phyloP scores from a whole-genome alignment of 1,140 invertebrate genomes.

The Drosophila lacertosa region DNA sequence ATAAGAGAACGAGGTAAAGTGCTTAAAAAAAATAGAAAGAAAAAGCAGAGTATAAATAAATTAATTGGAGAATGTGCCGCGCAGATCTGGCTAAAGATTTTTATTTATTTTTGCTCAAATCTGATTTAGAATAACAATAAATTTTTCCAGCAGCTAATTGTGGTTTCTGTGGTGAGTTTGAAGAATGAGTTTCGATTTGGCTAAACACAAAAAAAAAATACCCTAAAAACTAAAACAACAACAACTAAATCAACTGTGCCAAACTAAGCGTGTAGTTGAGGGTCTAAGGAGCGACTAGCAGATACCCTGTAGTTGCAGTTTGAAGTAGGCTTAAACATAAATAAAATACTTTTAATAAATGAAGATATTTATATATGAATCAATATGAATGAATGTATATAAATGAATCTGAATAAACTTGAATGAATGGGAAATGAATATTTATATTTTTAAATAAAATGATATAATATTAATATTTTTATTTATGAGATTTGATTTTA shows the following conservation, averaged over 20 bases:
- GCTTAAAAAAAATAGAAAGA: conserved; percentile 35
- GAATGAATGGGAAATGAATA: no score
- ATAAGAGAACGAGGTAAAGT: conserved; percentile 58
- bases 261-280: conserved; percentile 47
- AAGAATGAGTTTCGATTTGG: conserved; percentile 28
- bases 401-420: no score
- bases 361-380: no score
- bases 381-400: no score
- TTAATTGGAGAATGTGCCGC: conserved; percentile 64
- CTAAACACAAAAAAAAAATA: conserved; percentile 16
- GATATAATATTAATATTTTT: no score
- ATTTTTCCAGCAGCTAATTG: conserved; percentile 59
- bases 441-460: no score
- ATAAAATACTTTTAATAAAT: background rate
- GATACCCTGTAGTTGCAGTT: background rate
- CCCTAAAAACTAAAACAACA: background rate
- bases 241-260: conserved; percentile 45
- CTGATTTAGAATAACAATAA: conserved; percentile 61
- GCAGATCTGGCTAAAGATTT: conserved; percentile 64
- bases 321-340: background rate
- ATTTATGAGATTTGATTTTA: background rate
- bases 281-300: background rate
- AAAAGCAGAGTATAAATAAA: conserved; percentile 24
- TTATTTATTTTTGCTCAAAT: conserved; percentile 38
- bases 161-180: conserved; percentile 70